Conservation (phyloP, 2,888 invertebrate species). For the Morinoia aosen region DNA sequence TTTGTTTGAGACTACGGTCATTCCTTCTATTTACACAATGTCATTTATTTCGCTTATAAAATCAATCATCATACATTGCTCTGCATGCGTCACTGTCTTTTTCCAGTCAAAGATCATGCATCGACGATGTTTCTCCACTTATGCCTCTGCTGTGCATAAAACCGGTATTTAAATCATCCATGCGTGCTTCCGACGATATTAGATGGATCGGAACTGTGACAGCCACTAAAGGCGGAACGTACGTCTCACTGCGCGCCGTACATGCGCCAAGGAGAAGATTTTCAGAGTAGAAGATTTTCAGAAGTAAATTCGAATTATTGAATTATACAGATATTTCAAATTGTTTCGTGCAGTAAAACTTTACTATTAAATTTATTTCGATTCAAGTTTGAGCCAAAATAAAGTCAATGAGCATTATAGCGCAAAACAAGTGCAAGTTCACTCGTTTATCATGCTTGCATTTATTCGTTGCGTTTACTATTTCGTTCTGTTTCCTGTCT, state of each 20-base stretch:
- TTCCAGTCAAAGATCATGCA: constrained; percentile 14
- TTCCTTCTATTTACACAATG: not conserved
- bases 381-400: not conserved
- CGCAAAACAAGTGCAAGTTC: not conserved
- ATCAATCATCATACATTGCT: not conserved
- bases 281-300: not conserved
- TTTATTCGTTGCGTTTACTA: not conserved
- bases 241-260: not conserved
- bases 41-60: not conserved
- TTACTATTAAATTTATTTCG: not conserved
- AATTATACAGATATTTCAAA: not conserved
- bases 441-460: not conserved
- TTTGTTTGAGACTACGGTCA: not conserved
- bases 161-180: constrained; percentile 51
- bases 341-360: not conserved
- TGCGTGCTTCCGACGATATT: constrained; percentile 52
- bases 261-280: not conserved
- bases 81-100: not conserved
- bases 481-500: not conserved
- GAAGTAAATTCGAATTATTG: not conserved
- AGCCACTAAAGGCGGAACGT: constrained; percentile 42
- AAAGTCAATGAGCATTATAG: not conserved
- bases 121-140: constrained; percentile 45
- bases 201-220: constrained; percentile 53
- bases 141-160: constrained; percentile 41